Percentiles rank a stretch among this genome's conserved stretches.
phyloP scores from a whole-genome alignment of 2,797 vertebrate species.

The Odontamblyopus lacepedii region DNA sequence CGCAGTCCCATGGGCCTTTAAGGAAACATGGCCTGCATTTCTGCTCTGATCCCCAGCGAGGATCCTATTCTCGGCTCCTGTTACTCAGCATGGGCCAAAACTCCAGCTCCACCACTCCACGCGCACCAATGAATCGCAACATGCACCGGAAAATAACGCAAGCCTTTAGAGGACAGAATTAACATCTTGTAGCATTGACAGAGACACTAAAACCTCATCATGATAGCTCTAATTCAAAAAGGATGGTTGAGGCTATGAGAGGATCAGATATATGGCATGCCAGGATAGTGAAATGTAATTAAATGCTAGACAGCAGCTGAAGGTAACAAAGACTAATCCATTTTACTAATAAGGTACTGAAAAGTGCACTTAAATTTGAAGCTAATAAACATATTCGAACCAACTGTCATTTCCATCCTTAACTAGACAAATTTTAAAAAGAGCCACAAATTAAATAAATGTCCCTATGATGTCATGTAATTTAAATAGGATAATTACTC shows the following conservation, averaged over 20 bases:
- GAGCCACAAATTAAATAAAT: constrained; percentile 55
- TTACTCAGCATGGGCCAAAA: constrained; percentile 47
- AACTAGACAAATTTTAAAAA: constrained; percentile 27
- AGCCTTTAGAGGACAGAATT: not conserved
- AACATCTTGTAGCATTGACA: constrained; percentile 21
- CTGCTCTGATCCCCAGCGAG: constrained; percentile 49
- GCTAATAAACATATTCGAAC: constrained; percentile 47
- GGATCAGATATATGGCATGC: constrained; percentile 1
- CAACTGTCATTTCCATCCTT: constrained; percentile 37
- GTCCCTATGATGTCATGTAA: constrained; percentile 45
- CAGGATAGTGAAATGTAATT: constrained; percentile 35
- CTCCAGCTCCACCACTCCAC: constrained; percentile 10
- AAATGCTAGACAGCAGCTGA: constrained; percentile 37
- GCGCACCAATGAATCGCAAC: constrained; percentile 3
- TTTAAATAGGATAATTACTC: constrained; percentile 49
- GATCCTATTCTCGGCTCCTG: constrained; percentile 58
- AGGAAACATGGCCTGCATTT: constrained; percentile 33
- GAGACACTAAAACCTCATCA: constrained; percentile 13
- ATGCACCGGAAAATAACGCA: not conserved
- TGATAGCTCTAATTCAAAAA: constrained; percentile 31
- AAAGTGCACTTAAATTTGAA: constrained; percentile 24
- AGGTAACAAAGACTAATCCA: constrained; percentile 32
- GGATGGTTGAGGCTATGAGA: constrained; percentile 6
- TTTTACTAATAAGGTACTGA: constrained; percentile 17
- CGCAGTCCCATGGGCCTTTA: constrained; percentile 28